A percentile compares a stretch with the other conserved stretches of the same genome.
Conservation (phyloP, 2,113 vertebrate genomes). For the Sylvia atricapilla region DNA sequence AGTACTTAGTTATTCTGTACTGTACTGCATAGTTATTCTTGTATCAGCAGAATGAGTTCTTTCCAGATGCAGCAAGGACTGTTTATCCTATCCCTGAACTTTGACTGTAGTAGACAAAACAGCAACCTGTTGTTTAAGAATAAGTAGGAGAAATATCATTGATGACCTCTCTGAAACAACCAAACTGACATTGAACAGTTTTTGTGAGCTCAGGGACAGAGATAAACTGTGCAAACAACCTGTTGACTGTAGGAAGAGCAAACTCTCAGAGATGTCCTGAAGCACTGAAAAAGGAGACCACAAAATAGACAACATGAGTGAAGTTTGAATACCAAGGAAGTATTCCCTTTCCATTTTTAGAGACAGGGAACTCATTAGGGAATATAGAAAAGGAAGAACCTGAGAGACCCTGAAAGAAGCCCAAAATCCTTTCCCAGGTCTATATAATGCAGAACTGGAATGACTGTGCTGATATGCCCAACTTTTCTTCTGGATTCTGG, state of each 20-base stretch:
- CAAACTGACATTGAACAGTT: background rate
- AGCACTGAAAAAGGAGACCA: background rate
- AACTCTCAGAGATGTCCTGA: background rate
- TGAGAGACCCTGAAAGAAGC: background rate
- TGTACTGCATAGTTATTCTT: fast-evolving
- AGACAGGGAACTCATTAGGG: background rate
- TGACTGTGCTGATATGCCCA: background rate
- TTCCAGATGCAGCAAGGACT: background rate
- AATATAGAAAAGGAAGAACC: background rate
- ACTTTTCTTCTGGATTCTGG: background rate
- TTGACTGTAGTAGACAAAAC: background rate
- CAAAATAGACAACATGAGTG: background rate
- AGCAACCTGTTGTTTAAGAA: background rate
- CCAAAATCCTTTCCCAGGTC: background rate
- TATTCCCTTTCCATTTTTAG: background rate
- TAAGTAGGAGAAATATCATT: background rate
- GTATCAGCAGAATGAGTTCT: background rate
- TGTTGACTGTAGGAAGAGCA: background rate
- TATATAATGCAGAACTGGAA: background rate
- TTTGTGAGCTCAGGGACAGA: background rate
- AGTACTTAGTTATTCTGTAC: background rate
- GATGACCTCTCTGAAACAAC: background rate
- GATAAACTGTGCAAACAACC: background rate
- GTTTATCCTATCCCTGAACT: background rate
- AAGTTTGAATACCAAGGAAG: background rate